These are phyloP conservation scores for Acomys russatus DNA, from an alignment of 2,797 vertebrate genomes.

Conservation along the genomic window DNA sequence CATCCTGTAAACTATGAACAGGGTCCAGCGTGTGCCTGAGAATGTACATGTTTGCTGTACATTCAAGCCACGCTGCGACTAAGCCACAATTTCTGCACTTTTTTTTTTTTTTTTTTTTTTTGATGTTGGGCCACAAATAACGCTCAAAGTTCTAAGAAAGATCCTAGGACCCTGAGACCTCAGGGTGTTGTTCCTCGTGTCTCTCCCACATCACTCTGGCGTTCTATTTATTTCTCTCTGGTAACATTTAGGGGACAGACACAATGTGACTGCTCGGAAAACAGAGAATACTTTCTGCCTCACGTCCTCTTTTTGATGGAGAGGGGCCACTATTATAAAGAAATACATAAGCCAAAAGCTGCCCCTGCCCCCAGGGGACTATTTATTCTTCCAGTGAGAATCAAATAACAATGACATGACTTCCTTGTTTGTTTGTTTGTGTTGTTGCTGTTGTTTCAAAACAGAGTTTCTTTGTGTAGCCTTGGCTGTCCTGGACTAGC, in stretches of 20 bases:
- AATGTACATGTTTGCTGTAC: background rate
- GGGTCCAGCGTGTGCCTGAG: slow-evolving; percentile 57
- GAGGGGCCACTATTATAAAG: background rate
- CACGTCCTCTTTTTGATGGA: background rate
- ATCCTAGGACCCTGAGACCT: slow-evolving; percentile 2
- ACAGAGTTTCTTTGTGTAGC: too few relatives aligned
- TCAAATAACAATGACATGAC: background rate
- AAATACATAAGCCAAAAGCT: background rate
- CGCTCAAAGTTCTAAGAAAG: slow-evolving; percentile 44
- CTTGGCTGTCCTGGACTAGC: too few relatives aligned
- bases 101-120: slow-evolving; percentile 81
- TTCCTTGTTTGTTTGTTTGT: too few relatives aligned
- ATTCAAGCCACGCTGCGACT: background rate
- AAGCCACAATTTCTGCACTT: slow-evolving; percentile 58
- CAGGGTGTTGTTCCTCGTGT: slow-evolving; percentile 17
- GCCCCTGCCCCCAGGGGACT: background rate
- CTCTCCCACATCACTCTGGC: background rate
- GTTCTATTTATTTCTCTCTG: background rate
- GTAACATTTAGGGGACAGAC: background rate
- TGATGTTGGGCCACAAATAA: background rate
- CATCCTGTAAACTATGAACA: slow-evolving; percentile 59
- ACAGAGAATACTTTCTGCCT: slow-evolving; percentile 41
- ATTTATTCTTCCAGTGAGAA: background rate
- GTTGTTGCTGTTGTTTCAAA: too few relatives aligned
- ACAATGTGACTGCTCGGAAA: background rate